Percentiles rank a stretch among this genome's conserved stretches.
Evolutionary conservation across 2,888 invertebrate genomes (phyloP).

Genomic region (Isotomurus palustris): DNA sequence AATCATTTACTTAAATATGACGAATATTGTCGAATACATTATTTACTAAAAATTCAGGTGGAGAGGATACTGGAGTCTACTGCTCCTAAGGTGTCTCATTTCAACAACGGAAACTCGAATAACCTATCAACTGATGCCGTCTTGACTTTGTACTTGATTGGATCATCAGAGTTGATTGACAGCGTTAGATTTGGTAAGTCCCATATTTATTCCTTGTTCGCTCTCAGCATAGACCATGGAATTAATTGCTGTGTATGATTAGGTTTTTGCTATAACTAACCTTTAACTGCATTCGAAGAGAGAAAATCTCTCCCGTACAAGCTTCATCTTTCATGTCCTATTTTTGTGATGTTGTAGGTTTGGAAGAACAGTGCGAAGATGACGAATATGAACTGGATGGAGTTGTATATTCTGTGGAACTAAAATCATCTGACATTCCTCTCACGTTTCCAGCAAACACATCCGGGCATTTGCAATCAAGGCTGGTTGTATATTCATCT

Average conservation of each 20-base stretch:
- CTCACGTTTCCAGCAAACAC: conserved; percentile 38
- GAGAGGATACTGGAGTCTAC: conserved; percentile 42
- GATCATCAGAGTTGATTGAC: conserved; percentile 41
- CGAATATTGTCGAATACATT: too few species aligned
- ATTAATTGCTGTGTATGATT: too few species aligned
- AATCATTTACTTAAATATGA: too few species aligned
- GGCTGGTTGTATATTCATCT: conserved; percentile 65
- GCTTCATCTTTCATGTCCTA: too few species aligned
- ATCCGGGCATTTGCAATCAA: conserved; percentile 38
- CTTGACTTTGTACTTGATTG: conserved; percentile 43
- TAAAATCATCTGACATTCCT: conserved; percentile 42
- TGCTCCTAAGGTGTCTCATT: conserved; percentile 45
- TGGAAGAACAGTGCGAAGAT: conserved; percentile 74
- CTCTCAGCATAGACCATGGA: too few species aligned
- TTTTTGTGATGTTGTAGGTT: conserved; percentile 25
- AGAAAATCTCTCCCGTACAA: too few species aligned
- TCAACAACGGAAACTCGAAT: conserved; percentile 40
- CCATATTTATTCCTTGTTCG: too few species aligned
- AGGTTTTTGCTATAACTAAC: too few species aligned
- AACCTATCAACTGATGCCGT: conserved; percentile 46
- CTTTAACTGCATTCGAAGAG: too few species aligned
- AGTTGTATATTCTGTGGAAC: conserved; percentile 74
- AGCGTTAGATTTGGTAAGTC: conserved; percentile 36
- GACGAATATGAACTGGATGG: conserved; percentile 79
- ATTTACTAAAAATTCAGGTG: too few species aligned